phyloP scores from a whole-genome alignment of 1,140 invertebrate genomes.

The Bombus confusus region DNA sequence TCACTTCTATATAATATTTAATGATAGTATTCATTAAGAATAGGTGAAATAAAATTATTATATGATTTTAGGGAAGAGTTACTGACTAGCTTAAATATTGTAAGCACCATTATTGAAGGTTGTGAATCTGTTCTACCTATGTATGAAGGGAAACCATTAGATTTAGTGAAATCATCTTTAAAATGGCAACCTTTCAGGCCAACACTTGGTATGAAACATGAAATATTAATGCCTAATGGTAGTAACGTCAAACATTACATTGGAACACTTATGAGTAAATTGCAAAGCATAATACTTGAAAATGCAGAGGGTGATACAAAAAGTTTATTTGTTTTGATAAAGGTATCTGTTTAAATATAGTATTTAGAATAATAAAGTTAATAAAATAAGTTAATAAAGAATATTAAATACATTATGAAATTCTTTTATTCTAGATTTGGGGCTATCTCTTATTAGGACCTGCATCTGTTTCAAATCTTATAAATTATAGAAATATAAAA shows the following conservation, averaged over 20 bases:
- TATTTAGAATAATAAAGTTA: not conserved
- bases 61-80: conserved; percentile 81
- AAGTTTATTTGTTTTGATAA: conserved; percentile 85
- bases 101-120: conserved; percentile 78
- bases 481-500: conserved; percentile 84
- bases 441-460: conserved; percentile 84
- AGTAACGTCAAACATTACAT: conserved; percentile 85
- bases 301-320: conserved; percentile 89
- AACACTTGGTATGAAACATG: conserved; percentile 75
- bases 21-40: not conserved
- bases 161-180: conserved; percentile 79
- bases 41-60: not conserved
- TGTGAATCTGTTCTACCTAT: conserved; percentile 84
- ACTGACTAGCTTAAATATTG: conserved; percentile 79
- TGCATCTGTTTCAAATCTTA: conserved; percentile 82
- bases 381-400: not conserved
- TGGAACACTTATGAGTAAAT: conserved; percentile 81
- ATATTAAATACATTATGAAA: not conserved
- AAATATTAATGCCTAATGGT: conserved; percentile 85
- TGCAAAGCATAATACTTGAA: conserved; percentile 85
- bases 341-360: conserved; percentile 73
- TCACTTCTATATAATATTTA: not conserved
- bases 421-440: conserved; percentile 84
- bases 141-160: conserved; percentile 84
- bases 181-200: conserved; percentile 77